These are phyloP conservation scores for Mellivora capensis DNA, from an alignment of 2,113 vertebrate species.

Conservation along the genomic window DNA sequence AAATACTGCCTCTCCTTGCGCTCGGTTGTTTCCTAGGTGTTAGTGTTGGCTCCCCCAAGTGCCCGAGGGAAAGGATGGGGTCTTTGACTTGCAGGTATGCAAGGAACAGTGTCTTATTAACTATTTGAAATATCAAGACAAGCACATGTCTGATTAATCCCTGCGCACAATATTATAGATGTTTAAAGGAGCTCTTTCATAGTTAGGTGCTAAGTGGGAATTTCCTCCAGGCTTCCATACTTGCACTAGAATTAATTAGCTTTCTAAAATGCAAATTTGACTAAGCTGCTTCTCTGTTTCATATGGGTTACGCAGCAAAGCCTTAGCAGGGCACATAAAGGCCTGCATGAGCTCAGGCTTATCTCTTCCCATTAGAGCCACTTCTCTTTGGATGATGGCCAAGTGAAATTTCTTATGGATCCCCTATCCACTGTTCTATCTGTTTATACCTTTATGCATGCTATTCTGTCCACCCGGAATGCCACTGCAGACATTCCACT, in stretches of 20 bases:
- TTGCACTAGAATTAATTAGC: neutral
- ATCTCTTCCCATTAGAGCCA: neutral
- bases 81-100: neutral
- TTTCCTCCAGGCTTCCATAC: neutral
- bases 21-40: neutral
- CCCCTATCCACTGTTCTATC: neutral
- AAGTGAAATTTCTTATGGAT: neutral
- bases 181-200: neutral
- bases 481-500: neutral
- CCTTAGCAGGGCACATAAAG: neutral
- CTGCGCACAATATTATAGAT: neutral
- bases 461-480: neutral
- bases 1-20: neutral
- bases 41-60: neutral
- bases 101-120: neutral
- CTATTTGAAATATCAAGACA: neutral
- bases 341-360: neutral
- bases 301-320: neutral
- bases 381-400: neutral
- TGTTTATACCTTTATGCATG: neutral
- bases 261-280: constrained; percentile 23
- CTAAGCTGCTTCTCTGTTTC: neutral
- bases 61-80: neutral
- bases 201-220: neutral
- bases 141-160: neutral